Evolutionary conservation across 2,113 vertebrate genomes (phyloP), one percentile per base, ranked within the genome.

Genomic region (Syngnathus scovelli): DNA sequence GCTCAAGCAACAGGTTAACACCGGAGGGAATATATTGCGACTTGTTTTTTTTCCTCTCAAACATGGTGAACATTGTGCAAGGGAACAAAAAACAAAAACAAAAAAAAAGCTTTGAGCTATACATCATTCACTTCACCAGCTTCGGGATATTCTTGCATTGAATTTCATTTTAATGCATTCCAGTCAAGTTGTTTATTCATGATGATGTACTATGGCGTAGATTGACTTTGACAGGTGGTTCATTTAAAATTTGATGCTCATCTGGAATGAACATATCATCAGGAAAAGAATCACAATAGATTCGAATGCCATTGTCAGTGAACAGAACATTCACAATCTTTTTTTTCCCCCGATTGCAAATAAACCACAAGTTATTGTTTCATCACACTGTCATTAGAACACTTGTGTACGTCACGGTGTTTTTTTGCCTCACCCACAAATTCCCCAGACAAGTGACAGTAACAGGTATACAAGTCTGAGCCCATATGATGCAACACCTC

Each of bases 371-470:
- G 2, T 43, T 65, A 55, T 65, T 61, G 49, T 49, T 64, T 33
- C 39, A 1, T 77, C 19, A 1, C 11, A 62, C 37, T 64, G 43
- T 46, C 19, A 16, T 43, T 66, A 39, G 12, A 44, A 38, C 2
- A 16, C 27, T 36, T 67, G 75, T 43, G 48, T 71, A 44, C 67
- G 44, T 41, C 72, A 52, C 3, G 15, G 1, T 84, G 72, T 80
- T 82, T 74, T 73, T 82, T 75, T 72, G 76, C 56, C 65, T 78
- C 66, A 70, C 65, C 73, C 69, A 63, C 74, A 73, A 77, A 84
- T 84, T 78, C 85, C 78, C 70, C 44, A 63, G 78, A 64, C 81
- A 85, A 71, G 64, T 75, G 72, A 79, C 72, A 85, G n/a, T n/a
- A 83, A 78, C 78, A 68, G 71, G 79, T 68, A 73, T 76, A 64